Evolutionary conservation across 2,888 invertebrate genomes (phyloP).

Genomic region (Candidula unifasciata): DNA sequence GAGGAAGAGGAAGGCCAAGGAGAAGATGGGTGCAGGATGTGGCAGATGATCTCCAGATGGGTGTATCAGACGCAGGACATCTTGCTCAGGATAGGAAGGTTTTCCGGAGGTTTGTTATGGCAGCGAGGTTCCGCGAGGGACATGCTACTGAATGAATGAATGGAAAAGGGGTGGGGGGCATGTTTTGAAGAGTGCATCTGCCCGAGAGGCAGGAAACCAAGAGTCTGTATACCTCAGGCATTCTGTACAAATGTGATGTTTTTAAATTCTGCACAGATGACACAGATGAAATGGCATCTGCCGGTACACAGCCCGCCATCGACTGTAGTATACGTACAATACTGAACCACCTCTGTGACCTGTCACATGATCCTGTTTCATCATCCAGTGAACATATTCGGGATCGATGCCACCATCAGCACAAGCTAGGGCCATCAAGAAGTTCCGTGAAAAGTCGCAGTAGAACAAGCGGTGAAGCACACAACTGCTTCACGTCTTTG

Average conservation of each 20-base stretch:
- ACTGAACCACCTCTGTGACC: slow-evolving; percentile 37
- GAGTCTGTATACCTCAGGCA: too few species aligned
- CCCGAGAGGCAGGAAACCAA: too few species aligned
- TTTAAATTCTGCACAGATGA: slow-evolving; percentile 5
- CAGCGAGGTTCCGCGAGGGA: too few species aligned
- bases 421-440: not conserved
- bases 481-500: not conserved
- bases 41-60: too few species aligned
- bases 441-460: not conserved
- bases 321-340: slow-evolving; percentile 45
- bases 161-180: too few species aligned
- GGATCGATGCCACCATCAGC: not conserved
- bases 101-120: too few species aligned
- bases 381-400: not conserved
- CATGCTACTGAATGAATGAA: too few species aligned
- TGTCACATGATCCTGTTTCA: slow-evolving; percentile 41
- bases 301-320: slow-evolving; percentile 12
- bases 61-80: too few species aligned
- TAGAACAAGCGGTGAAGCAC: not conserved
- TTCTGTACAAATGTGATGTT: not conserved
- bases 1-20: too few species aligned
- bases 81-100: too few species aligned
- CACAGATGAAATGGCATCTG: not conserved
- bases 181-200: too few species aligned
- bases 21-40: too few species aligned